These are phyloP conservation scores for Camponotus vicinus DNA, from an alignment of 1,140 invertebrate genomes.

Conservation along the genomic window DNA sequence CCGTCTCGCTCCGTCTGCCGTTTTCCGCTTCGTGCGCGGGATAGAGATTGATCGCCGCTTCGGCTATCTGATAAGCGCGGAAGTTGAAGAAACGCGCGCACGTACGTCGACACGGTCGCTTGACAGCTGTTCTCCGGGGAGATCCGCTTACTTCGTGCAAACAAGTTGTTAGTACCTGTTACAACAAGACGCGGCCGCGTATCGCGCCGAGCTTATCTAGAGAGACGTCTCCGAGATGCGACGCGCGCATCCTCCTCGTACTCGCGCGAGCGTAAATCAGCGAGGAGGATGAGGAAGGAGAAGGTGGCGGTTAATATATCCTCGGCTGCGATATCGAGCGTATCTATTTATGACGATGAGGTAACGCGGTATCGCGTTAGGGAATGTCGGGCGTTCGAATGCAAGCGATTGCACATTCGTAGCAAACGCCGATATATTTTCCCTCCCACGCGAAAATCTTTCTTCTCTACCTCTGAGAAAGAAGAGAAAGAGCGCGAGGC, in stretches of 20 bases:
- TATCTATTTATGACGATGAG: slow-evolving; percentile 46
- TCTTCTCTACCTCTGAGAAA: background rate
- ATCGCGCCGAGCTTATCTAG: slow-evolving; percentile 46
- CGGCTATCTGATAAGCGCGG: slow-evolving; percentile 66
- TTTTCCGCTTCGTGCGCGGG: slow-evolving; percentile 40
- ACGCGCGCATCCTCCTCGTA: slow-evolving; percentile 21
- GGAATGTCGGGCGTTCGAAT: slow-evolving; percentile 7
- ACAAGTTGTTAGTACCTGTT: slow-evolving; percentile 67
- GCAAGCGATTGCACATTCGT: background rate
- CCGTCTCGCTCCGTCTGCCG: background rate
- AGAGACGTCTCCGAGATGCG: slow-evolving; percentile 45
- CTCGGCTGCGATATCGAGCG: slow-evolving; percentile 28
- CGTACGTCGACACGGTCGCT: slow-evolving; percentile 17
- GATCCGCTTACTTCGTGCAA: slow-evolving; percentile 58
- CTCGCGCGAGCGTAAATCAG: slow-evolving; percentile 17
- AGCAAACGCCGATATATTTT: slow-evolving; percentile 18
- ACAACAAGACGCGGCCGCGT: slow-evolving; percentile 50
- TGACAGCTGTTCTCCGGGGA: slow-evolving; percentile 58
- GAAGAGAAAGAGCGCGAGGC: background rate
- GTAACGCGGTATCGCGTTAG: slow-evolving; percentile 8
- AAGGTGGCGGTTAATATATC: slow-evolving; percentile 10
- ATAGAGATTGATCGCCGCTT: slow-evolving; percentile 69
- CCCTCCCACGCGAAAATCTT: background rate
- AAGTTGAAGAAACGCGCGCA: slow-evolving; percentile 64
- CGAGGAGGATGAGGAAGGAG: background rate